Percentiles rank a stretch among this genome's conserved stretches.
These are phyloP conservation scores for Procavia capensis DNA, from an alignment of 2,113 vertebrate genomes.

Conservation along the genomic window DNA sequence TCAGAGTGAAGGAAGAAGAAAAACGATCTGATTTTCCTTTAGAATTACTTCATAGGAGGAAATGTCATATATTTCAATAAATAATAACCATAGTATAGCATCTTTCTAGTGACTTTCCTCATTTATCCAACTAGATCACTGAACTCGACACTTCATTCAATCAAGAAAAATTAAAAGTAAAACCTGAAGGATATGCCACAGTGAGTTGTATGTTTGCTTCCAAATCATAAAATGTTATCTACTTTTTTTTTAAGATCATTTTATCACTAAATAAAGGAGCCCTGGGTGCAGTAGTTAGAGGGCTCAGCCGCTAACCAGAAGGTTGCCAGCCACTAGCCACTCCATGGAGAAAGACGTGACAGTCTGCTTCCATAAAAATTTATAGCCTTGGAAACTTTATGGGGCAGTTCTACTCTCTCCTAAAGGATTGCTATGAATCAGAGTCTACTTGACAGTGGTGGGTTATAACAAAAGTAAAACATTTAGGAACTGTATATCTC, in stretches of 20 bases:
- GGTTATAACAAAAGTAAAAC: not conserved
- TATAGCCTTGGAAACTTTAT: not conserved
- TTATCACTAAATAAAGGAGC: not conserved
- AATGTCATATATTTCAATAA: not conserved
- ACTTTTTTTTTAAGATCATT: not conserved
- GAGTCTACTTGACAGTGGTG: not conserved
- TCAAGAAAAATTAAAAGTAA: not conserved
- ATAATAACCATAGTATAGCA: not conserved
- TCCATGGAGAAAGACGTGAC: not conserved
- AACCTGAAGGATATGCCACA: not conserved
- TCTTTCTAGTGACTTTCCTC: not conserved
- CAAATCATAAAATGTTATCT: not conserved
- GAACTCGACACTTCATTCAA: not conserved
- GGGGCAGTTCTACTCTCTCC: not conserved
- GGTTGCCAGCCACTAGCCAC: not conserved
- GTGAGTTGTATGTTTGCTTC: not conserved
- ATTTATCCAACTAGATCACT: not conserved
- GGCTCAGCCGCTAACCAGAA: not conserved
- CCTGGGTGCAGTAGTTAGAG: not conserved
- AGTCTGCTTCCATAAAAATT: not conserved
- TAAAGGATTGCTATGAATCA: not conserved
- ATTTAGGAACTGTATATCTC: not conserved
- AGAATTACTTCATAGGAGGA: slow-evolving; percentile 1
- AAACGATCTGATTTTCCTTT: not conserved
- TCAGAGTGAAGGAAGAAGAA: not conserved